Conservation (phyloP, 2,888 invertebrate genomes). For the Cynaeus angustus region DNA sequence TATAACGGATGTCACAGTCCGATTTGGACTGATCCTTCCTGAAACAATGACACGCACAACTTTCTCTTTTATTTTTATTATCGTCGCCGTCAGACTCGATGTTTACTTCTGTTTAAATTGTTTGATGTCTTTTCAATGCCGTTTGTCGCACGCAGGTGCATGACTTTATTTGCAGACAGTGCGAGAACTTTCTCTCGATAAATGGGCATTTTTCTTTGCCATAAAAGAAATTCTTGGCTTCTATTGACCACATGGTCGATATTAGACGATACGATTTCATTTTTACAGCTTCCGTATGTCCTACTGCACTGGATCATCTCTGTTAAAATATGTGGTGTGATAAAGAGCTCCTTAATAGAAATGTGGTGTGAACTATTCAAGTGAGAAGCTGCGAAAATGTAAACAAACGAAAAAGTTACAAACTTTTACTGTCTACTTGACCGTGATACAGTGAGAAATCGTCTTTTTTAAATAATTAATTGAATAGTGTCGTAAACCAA, state of each 20-base stretch:
- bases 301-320: slow-evolving; percentile 4
- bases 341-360: slow-evolving; percentile 1
- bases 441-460: slow-evolving; percentile 30
- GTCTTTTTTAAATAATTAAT: neutral
- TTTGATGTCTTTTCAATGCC: slow-evolving; percentile 24
- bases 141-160: slow-evolving; percentile 19
- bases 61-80: slow-evolving; percentile 37
- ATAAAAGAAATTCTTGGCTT: slow-evolving; percentile 28
- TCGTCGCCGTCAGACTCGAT: slow-evolving; percentile 7
- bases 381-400: slow-evolving; percentile 15
- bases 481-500: neutral
- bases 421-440: slow-evolving; percentile 48
- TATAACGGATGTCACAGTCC: neutral
- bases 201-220: slow-evolving; percentile 34
- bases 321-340: no score
- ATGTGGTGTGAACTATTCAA: slow-evolving; percentile 7
- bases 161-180: slow-evolving; percentile 1
- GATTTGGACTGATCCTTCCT: neutral
- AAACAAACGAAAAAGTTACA: slow-evolving; percentile 13
- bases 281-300: slow-evolving; percentile 11
- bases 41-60: slow-evolving; percentile 29
- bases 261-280: slow-evolving; percentile 26
- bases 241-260: slow-evolving; percentile 35
- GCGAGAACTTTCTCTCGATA: slow-evolving; percentile 36
- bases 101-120: slow-evolving; percentile 16